A percentile compares a stretch with the other conserved stretches of the same genome.
Evolutionary conservation across 2,888 invertebrate genomes (phyloP).

Genomic region (Encarsia formosa): DNA sequence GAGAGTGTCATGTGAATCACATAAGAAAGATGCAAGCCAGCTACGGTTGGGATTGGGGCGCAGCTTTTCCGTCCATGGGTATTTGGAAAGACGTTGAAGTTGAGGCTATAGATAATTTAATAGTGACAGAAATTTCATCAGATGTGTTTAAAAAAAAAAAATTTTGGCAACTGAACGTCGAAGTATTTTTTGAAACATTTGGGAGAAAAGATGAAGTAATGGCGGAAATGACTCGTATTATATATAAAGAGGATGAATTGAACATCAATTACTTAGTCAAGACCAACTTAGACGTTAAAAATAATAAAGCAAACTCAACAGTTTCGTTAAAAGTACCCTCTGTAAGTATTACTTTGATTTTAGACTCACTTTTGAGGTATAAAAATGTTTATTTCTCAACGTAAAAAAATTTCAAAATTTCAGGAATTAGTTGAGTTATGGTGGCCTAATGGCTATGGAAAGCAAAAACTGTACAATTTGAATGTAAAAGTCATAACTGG

Average conservation of each 20-base stretch:
- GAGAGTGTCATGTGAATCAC: slow-evolving; percentile 91
- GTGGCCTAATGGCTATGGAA: slow-evolving; percentile 96
- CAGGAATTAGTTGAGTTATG: slow-evolving; percentile 62
- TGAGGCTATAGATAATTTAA: slow-evolving; percentile 45
- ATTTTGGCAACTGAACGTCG: slow-evolving; percentile 52
- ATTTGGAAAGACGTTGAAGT: slow-evolving; percentile 68
- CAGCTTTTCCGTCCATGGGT: slow-evolving; percentile 88
- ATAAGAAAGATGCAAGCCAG: slow-evolving; percentile 91
- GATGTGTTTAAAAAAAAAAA: slow-evolving; percentile 38
- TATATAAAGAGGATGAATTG: no score
- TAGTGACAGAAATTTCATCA: slow-evolving; percentile 49
- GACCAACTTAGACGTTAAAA: no score
- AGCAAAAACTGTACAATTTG: slow-evolving; percentile 71
- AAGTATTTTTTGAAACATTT: slow-evolving; percentile 48
- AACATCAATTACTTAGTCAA: no score
- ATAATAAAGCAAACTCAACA: slow-evolving; percentile 14
- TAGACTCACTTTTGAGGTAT: no score
- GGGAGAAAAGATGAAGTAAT: slow-evolving; percentile 6
- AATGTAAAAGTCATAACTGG: slow-evolving; percentile 53
- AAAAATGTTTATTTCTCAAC: no score
- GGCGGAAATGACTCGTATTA: slow-evolving; percentile 1
- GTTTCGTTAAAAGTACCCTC: slow-evolving; percentile 11
- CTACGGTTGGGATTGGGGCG: slow-evolving; percentile 97
- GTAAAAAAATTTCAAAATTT: no score
- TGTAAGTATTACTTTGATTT: slow-evolving; percentile 21